Evolutionary conservation across 1,140 invertebrate genomes (phyloP), one percentile per base, ranked within the genome.

Genomic region (Penaeus japonicus): DNA sequence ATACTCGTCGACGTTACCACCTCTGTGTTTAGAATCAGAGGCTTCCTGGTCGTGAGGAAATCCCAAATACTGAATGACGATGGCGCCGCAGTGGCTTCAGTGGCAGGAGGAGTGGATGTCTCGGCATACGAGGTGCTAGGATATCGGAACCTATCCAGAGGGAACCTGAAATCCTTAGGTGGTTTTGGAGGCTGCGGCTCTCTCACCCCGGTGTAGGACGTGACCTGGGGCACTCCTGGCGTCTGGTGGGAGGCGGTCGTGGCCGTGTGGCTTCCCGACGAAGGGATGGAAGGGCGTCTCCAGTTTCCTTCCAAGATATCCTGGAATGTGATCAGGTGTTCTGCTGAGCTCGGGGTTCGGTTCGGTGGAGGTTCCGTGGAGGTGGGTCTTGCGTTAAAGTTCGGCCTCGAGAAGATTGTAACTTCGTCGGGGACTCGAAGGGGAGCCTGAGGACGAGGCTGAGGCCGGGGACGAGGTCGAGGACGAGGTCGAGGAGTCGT

Each of bases 1-100:
- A 84, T 86, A 59, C 90, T 91, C 24, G 89, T 88, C 17, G 90
- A 88, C 4, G 90, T 91, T 24, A 91, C 90, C 20, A 91, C 80
- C 39, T 91, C 90, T 18, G 90, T 91, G 57, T 91, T 86, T 4
- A 91, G 70, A 39, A 91, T 89, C 57, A 89, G 79, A 62, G 90
- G 90, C 85, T 90, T 91, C 30, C 81, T 79, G 20, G 88, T 90
- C 75, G 86, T 90, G 62, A 90, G 87, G 18, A 90, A 39, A 75
- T 90, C 83, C 75, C 89, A 89, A 55, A 91, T 86, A 30, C 70
- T 89, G 30, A 83, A 82, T 15, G 39, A 54, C 10, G 89, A 75
- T 18, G 85, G 84, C 2, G 73, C 55, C 12, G 2, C 32, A 22
- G 86, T 55, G 12, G 86, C 54, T 7, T 32, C 15, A 32, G 84